These are phyloP conservation scores for Lepus oiostolus DNA, from an alignment of 2,797 vertebrate genomes.

Conservation along the genomic window DNA sequence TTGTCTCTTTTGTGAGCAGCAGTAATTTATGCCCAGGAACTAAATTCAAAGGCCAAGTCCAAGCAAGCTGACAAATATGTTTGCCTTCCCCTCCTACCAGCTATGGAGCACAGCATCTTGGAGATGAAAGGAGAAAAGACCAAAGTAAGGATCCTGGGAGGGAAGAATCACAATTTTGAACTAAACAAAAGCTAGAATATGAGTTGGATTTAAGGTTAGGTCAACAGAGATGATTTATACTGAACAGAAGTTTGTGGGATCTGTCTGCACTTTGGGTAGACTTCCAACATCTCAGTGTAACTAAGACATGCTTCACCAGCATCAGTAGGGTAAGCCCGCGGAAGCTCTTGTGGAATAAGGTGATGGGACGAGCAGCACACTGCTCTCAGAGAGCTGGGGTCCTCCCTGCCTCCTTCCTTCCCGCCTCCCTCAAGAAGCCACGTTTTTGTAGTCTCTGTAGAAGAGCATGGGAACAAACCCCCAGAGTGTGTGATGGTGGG, in stretches of 20 bases:
- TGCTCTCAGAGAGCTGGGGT: background rate
- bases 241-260: conserved; percentile 71
- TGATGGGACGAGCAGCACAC: conserved; percentile 63
- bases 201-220: conserved; percentile 77
- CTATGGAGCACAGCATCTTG: background rate
- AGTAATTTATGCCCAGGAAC: conserved; percentile 84
- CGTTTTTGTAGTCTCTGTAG: conserved; percentile 86
- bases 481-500: conserved; percentile 48
- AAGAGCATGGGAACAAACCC: conserved; percentile 84
- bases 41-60: conserved; percentile 85
- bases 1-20: conserved; percentile 81
- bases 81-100: conserved; percentile 62
- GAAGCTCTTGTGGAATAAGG: conserved; percentile 70
- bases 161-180: conserved; percentile 72
- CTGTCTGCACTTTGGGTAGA: conserved; percentile 80
- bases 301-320: conserved; percentile 68
- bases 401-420: conserved; percentile 67
- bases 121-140: conserved; percentile 51
- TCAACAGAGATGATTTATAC: conserved; percentile 84
- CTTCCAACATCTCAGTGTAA: conserved; percentile 71
- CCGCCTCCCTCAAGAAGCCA: conserved; percentile 81
- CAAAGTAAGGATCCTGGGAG: conserved; percentile 49
- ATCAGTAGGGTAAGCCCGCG: conserved; percentile 58
- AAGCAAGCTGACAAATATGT: conserved; percentile 69
- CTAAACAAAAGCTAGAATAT: conserved; percentile 82